Conservation (phyloP, 2,797 vertebrate species). For the Acestrorhynchus altus region DNA sequence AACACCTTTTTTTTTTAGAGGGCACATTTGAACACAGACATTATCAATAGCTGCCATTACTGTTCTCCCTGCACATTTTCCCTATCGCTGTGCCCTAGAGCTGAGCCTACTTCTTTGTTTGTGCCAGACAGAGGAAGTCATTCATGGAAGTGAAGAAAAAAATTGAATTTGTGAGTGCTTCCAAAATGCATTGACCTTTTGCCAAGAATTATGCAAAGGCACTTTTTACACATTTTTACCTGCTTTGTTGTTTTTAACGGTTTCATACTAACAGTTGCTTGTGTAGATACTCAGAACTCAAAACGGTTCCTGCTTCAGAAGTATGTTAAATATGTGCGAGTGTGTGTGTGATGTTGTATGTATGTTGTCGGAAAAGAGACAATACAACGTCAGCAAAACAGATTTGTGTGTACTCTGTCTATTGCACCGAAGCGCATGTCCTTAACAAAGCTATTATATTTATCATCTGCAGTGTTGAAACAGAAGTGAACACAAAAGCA, state of each 20-base stretch:
- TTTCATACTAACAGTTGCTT: slow-evolving; percentile 48
- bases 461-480: slow-evolving; percentile 46
- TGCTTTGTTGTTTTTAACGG: slow-evolving; percentile 51
- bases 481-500: slow-evolving; percentile 42
- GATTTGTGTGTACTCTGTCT: slow-evolving; percentile 59
- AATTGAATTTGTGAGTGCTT: slow-evolving; percentile 70
- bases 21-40: slow-evolving; percentile 64
- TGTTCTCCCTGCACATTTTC: slow-evolving; percentile 57
- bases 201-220: slow-evolving; percentile 69
- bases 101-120: slow-evolving; percentile 43
- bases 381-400: slow-evolving; percentile 42
- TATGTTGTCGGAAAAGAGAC: slow-evolving; percentile 39
- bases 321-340: slow-evolving; percentile 12
- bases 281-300: slow-evolving; percentile 35
- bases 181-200: slow-evolving; percentile 70
- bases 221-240: slow-evolving; percentile 58
- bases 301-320: slow-evolving; percentile 39
- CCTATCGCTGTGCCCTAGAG: slow-evolving; percentile 54
- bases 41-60: slow-evolving; percentile 73
- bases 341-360: slow-evolving; percentile 46
- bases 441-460: slow-evolving; percentile 46
- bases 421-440: slow-evolving; percentile 64
- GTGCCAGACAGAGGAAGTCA: slow-evolving; percentile 37
- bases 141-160: slow-evolving; percentile 37
- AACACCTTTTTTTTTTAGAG: slow-evolving; percentile 53